Percentiles rank a stretch among this genome's conserved stretches.
phyloP scores from a whole-genome alignment of 2,797 vertebrate genomes.

The Acanthopagrus latus region DNA sequence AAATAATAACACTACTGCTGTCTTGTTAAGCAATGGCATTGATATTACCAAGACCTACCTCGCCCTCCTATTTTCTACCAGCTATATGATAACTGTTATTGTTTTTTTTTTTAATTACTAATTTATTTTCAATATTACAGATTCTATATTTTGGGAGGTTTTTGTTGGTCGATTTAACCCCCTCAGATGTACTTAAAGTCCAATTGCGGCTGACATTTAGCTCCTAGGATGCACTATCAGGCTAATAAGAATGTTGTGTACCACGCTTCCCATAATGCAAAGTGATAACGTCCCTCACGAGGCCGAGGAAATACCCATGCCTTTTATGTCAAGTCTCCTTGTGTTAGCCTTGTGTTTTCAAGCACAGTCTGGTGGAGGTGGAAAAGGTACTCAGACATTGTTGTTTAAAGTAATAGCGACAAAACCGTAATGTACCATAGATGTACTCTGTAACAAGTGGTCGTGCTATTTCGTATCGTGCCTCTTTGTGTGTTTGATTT shows the following conservation, averaged over 20 bases:
- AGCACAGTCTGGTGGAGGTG: neutral
- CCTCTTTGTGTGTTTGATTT: neutral
- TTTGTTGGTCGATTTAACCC: neutral
- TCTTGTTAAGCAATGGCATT: neutral
- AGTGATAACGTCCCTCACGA: neutral
- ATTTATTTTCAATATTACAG: neutral
- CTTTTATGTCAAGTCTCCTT: neutral
- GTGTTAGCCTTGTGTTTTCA: neutral
- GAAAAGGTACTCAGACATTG: too few species aligned
- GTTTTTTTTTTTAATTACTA: too few species aligned
- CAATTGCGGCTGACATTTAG: too few species aligned
- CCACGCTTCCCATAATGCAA: neutral
- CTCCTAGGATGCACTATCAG: neutral
- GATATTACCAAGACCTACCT: neutral
- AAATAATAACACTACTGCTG: constrained; percentile 16
- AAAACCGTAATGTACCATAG: too few species aligned
- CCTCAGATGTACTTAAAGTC: neutral
- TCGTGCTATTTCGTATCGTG: too few species aligned
- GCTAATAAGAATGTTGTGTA: neutral
- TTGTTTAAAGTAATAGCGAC: too few species aligned
- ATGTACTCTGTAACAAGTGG: too few species aligned
- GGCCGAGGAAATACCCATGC: neutral
- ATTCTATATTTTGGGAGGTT: neutral
- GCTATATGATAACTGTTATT: neutral
- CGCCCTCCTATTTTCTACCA: neutral